Evolutionary conservation across 1,140 invertebrate species (phyloP), one percentile per base, ranked within the genome.

Genomic region (Diplogasteroides magnus): DNA sequence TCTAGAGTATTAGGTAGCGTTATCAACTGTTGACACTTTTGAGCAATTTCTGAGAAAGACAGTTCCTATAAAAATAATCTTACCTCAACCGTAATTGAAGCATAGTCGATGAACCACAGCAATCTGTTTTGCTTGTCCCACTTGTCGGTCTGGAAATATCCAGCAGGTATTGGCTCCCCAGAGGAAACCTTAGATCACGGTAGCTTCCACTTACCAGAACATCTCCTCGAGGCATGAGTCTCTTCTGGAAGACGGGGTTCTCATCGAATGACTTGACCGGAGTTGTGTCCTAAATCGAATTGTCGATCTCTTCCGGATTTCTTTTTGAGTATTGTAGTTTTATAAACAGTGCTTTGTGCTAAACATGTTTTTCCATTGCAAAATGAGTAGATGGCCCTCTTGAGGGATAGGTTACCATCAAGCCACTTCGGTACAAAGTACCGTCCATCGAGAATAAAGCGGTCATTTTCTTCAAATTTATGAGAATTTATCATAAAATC

Each of bases 51-150:
- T 31, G 11, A 32, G 6, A 64, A 28, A 28, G 13, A 13, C 11
- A 32, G 13, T n/a, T 37, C 6, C 6, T 37, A 37, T 29, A 14
- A 25, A 13, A 15, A 29, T 31, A 25, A 28, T 28, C 58, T 61
- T 67, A 83, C 80, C 74, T 82, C 80, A 29, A 82, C 76, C 60
- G 70, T 81, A 61, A 82, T 82, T 1, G 80, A 74, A 2, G 66
- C 72, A 64, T 82, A 82, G 31, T 82, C 80, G 31, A 83, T 81
- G 63, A 73, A 82, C 80, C 81, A 83, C 28, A 82, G 62, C 1
- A 83, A 66, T 23, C 81, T 31, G 61, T 83, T 83, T n/a, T 61
- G 65, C 31, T 26, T 64, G 71, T 83, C 81, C 13, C 73, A 78
- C 28, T 71, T 68, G 19, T 60, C n/a, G 11, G 27, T 28, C 31